Conservation (phyloP, 2,888 invertebrate species). For the Calliopum simillimum region DNA sequence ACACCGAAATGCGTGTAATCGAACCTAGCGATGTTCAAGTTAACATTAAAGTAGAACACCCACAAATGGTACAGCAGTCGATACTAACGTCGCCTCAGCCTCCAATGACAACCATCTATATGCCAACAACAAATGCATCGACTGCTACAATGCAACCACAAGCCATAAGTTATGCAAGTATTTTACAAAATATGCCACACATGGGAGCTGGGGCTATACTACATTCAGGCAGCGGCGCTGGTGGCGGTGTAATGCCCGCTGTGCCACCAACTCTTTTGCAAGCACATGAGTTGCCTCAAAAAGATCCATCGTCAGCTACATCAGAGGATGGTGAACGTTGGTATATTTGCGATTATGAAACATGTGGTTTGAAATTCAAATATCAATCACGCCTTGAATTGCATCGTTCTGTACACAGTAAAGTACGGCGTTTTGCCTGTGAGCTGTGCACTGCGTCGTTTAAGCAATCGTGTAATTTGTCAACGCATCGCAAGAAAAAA, state of each 20-base stretch:
- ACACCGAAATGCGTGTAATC: conserved; percentile 56
- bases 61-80: conserved; percentile 34
- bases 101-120: conserved; percentile 22
- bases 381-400: conserved; percentile 62
- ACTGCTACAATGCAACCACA: conserved; percentile 14
- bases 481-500: conserved; percentile 62
- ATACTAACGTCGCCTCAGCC: conserved; percentile 37
- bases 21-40: conserved; percentile 50
- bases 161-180: conserved; percentile 11
- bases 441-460: conserved; percentile 61
- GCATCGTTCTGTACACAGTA: conserved; percentile 62
- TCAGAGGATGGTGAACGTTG: conserved; percentile 63
- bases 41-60: conserved; percentile 60
- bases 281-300: conserved; percentile 48
- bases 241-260: conserved; percentile 31
- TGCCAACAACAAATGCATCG: conserved; percentile 40
- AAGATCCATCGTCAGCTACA: conserved; percentile 58
- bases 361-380: conserved; percentile 60
- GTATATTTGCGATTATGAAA: conserved; percentile 60
- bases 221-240: conserved; percentile 41
- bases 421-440: conserved; percentile 61
- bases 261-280: conserved; percentile 31
- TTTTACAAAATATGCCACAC: conserved; percentile 27
- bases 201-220: conserved; percentile 44
- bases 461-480: conserved; percentile 61